phyloP scores from a whole-genome alignment of 2,797 vertebrate genomes.

The Pipistrellus pipistrellus region DNA sequence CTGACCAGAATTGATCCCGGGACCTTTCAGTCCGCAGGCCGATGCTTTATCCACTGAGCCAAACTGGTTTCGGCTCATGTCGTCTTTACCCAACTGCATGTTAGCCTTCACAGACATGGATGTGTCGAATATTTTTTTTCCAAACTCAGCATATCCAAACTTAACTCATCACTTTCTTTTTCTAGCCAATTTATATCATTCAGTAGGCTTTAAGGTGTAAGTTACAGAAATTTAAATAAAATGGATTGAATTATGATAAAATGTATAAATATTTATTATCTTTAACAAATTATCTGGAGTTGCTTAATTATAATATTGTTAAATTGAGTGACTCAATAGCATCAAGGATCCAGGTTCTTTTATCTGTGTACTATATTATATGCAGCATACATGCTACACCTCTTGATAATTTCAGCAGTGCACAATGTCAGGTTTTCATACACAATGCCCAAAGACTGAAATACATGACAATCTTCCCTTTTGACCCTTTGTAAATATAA shows the following conservation, averaged over 20 bases:
- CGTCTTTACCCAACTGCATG: neutral
- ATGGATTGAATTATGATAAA: neutral
- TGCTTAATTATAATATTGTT: neutral
- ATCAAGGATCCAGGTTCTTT: neutral
- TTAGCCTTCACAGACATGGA: neutral
- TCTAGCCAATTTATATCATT: neutral
- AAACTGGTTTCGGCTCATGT: no score
- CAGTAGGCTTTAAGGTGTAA: neutral
- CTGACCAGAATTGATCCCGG: no score
- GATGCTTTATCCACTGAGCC: no score
- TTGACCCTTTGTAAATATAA: neutral
- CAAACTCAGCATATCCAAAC: neutral
- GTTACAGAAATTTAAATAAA: conserved; percentile 35
- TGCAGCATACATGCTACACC: neutral
- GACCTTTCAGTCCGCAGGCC: no score
- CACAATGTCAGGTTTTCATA: neutral
- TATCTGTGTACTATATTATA: neutral
- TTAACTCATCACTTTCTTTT: neutral
- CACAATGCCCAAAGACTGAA: neutral
- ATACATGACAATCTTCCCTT: neutral
- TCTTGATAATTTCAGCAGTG: neutral
- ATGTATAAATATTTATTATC: neutral
- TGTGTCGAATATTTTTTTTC: neutral
- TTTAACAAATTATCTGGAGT: conserved; percentile 22
- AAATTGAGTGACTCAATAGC: neutral